Evolutionary conservation across 2,113 vertebrate genomes (phyloP).

Genomic region (Sakesphorus luctuosus): DNA sequence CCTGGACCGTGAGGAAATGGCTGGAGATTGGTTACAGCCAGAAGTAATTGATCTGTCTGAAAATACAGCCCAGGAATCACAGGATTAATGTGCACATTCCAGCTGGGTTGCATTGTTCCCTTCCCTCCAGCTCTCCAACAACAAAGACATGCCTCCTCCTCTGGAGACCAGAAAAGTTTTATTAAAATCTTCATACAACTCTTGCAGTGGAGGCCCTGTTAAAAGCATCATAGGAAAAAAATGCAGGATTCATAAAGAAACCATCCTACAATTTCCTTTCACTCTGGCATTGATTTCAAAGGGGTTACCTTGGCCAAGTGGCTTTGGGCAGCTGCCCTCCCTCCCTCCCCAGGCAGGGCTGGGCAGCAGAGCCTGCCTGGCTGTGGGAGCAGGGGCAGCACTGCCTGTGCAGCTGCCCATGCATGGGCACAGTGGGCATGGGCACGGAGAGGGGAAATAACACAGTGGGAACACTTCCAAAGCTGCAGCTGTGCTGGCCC

Average conservation of each 20-base stretch:
- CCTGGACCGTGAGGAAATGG: constrained; percentile 55
- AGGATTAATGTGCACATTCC: constrained; percentile 75
- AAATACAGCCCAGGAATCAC: constrained; percentile 70
- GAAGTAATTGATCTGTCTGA: constrained; percentile 79
- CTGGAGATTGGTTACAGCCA: constrained; percentile 74
- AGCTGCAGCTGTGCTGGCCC: constrained; percentile 84
- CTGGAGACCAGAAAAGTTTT: constrained; percentile 78
- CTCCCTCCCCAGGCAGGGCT: background rate
- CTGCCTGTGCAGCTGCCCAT: background rate
- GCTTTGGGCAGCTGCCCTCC: constrained; percentile 50
- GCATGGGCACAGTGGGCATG: background rate
- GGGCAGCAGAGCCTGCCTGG: background rate
- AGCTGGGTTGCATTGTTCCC: constrained; percentile 75
- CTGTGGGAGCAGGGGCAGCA: background rate
- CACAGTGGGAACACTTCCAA: constrained; percentile 76
- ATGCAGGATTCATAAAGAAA: constrained; percentile 72
- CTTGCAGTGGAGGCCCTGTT: constrained; percentile 70
- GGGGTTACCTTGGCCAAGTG: constrained; percentile 57
- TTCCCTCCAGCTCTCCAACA: constrained; percentile 76
- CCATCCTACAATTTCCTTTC: constrained; percentile 72
- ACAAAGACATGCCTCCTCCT: constrained; percentile 79
- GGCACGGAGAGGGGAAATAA: background rate
- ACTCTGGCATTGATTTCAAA: constrained; percentile 79
- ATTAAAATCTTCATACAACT: constrained; percentile 79
- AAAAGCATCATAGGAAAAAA: constrained; percentile 68